Evolutionary conservation across 2,113 vertebrate genomes (phyloP).

Genomic region (Cyanoliseus patagonus): DNA sequence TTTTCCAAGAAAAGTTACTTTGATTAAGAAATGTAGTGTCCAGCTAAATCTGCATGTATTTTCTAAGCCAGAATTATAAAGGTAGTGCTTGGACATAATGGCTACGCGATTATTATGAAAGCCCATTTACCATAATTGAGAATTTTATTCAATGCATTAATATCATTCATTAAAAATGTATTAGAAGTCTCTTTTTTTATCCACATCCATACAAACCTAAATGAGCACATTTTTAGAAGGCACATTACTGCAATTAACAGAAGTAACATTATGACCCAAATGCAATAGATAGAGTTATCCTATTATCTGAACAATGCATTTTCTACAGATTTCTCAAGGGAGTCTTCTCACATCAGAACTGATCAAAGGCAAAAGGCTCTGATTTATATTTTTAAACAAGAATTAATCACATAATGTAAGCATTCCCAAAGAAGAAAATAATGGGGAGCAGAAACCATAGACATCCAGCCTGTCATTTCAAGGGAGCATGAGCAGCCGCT

Average conservation of each 20-base stretch:
- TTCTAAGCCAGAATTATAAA: background rate
- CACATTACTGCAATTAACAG: background rate
- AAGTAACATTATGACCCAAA: background rate
- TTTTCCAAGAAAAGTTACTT: background rate
- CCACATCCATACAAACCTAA: background rate
- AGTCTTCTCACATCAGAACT: background rate
- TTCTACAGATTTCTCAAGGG: background rate
- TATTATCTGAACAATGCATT: background rate
- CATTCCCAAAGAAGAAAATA: background rate
- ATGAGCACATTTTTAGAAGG: background rate
- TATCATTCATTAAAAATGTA: background rate
- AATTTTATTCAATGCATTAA: slow-evolving; percentile 13
- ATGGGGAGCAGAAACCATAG: background rate
- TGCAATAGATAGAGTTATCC: background rate
- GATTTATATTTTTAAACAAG: background rate
- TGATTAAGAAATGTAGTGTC: background rate
- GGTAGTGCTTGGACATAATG: background rate
- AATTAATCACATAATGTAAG: background rate
- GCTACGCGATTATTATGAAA: background rate
- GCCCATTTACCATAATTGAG: background rate
- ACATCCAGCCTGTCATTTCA: background rate
- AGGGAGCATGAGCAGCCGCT: background rate
- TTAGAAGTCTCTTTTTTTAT: background rate
- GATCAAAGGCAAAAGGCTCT: background rate
- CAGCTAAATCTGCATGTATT: background rate